Conservation (phyloP, 2,797 vertebrate genomes). For the Alfaro cultratus region DNA sequence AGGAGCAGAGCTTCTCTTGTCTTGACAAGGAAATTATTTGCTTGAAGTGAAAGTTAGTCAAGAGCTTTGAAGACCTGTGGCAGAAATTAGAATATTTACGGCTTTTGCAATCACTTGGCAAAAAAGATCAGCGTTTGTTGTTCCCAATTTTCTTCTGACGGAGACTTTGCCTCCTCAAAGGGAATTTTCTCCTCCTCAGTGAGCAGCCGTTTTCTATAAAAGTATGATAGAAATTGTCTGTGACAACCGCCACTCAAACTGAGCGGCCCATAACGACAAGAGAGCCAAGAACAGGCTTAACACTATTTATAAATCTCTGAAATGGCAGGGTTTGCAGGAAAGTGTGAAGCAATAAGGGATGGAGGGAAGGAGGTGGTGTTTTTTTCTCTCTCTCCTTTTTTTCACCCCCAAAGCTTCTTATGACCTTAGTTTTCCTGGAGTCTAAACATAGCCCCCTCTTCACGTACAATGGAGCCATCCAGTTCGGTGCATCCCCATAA, state of each 20-base stretch:
- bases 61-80: slow-evolving; percentile 42
- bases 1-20: neutral
- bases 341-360: slow-evolving; percentile 75
- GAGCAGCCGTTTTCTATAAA: slow-evolving; percentile 64
- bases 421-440: slow-evolving; percentile 71
- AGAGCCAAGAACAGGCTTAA: slow-evolving; percentile 80
- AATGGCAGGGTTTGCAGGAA: slow-evolving; percentile 79
- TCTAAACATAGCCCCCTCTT: slow-evolving; percentile 72
- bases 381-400: slow-evolving; percentile 36
- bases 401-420: slow-evolving; percentile 77
- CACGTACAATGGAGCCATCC: slow-evolving; percentile 48
- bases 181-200: slow-evolving; percentile 58
- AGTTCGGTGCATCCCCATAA: slow-evolving; percentile 48
- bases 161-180: slow-evolving; percentile 69
- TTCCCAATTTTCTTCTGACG: slow-evolving; percentile 59
- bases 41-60: slow-evolving; percentile 22
- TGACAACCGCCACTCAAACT: slow-evolving; percentile 82
- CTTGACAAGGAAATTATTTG: slow-evolving; percentile 22
- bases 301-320: slow-evolving; percentile 81
- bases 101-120: slow-evolving; percentile 57
- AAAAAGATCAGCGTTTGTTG: slow-evolving; percentile 64
- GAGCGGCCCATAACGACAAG: slow-evolving; percentile 71
- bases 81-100: slow-evolving; percentile 42
- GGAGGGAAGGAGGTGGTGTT: slow-evolving; percentile 63
- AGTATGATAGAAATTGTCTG: slow-evolving; percentile 77